Conservation (phyloP, 2,888 invertebrate species). For the Hypsopygia costalis region DNA sequence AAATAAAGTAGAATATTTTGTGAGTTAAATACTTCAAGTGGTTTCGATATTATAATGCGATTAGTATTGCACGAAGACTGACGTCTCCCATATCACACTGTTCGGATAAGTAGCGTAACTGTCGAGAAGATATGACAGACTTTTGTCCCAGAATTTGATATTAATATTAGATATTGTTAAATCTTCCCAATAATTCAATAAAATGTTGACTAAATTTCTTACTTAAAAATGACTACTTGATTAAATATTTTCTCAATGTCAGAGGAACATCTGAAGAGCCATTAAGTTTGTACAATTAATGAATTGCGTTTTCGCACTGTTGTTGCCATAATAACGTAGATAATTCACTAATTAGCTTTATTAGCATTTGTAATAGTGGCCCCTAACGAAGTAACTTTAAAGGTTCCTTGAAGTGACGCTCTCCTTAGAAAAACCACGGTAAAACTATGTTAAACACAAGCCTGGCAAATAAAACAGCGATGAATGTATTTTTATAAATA, state of each 20-base stretch:
- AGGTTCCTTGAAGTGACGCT: too few relatives aligned
- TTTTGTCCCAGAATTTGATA: constrained; percentile 6
- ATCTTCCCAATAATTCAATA: background rate
- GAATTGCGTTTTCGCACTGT: constrained; percentile 47
- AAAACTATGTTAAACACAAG: too few relatives aligned
- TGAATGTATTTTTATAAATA: too few relatives aligned
- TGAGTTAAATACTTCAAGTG: background rate
- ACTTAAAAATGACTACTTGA: constrained; percentile 15
- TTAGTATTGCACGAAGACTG: constrained; percentile 30
- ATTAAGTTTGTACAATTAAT: constrained; percentile 54
- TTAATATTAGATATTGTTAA: constrained; percentile 2
- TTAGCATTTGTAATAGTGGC: constrained; percentile 21
- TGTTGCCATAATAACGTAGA: constrained; percentile 63
- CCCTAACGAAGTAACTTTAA: constrained; percentile 18
- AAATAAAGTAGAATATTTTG: constrained; percentile 54
- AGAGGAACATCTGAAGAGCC: constrained; percentile 34
- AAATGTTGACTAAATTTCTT: constrained; percentile 13
- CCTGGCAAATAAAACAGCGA: too few relatives aligned
- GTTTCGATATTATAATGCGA: constrained; percentile 1
- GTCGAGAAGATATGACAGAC: constrained; percentile 17
- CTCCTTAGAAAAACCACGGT: too few relatives aligned
- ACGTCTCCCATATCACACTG: constrained; percentile 30
- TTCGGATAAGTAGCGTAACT: too few relatives aligned
- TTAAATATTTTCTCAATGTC: constrained; percentile 8
- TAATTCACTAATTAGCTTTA: constrained; percentile 32